Evolutionary conservation across 1,140 invertebrate species (phyloP).

Genomic region (Cotesia glomerata): DNA sequence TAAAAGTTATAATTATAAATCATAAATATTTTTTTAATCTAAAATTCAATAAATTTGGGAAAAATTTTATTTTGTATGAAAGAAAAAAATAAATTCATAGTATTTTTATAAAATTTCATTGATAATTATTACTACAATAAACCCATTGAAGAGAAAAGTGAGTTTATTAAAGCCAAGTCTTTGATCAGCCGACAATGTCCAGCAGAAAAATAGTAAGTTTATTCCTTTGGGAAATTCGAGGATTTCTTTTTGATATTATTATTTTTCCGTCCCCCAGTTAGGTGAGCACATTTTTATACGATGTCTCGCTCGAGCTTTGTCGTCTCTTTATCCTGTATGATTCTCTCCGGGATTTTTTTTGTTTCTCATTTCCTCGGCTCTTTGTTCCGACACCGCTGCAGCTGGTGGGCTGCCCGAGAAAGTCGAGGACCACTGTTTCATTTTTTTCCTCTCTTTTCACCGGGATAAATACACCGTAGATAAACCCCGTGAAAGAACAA

Average conservation of each 20-base stretch:
- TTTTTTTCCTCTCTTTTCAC: neutral
- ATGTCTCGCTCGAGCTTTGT: conserved; percentile 17
- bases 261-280: conserved; percentile 1
- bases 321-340: conserved; percentile 20
- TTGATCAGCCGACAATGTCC: conserved; percentile 1
- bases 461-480: conserved; percentile 3
- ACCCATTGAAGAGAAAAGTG: neutral
- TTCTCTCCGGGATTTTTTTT: conserved; percentile 11
- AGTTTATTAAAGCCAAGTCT: neutral
- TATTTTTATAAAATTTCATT: neutral
- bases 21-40: no score
- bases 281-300: conserved; percentile 21
- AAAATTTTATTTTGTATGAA: no score
- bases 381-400: conserved; percentile 2
- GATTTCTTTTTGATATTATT: conserved; percentile 18
- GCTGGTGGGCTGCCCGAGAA: neutral
- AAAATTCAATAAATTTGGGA: no score
- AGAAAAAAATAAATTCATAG: no score
- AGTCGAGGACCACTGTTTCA: neutral
- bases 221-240: conserved; percentile 34
- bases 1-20: no score
- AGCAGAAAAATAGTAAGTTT: conserved; percentile 11
- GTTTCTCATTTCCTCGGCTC: neutral
- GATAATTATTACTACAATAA: no score
- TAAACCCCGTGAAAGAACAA: neutral